These are phyloP conservation scores for Serinus canaria DNA, from an alignment of 2,113 vertebrate species.

Conservation along the genomic window DNA sequence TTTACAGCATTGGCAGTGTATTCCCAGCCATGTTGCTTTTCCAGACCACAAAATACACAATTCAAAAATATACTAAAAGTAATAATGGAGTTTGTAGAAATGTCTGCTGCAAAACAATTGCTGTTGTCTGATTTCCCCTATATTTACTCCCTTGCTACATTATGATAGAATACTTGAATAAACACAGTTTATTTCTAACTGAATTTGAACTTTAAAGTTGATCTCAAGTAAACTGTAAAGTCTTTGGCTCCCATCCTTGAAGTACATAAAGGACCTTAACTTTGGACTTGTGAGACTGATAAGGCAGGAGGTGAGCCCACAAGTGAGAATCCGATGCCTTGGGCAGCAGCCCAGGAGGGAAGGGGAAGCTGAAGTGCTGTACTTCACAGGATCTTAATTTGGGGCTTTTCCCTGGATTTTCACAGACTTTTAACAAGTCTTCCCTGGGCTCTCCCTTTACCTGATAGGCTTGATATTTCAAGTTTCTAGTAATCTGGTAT, in stretches of 20 bases:
- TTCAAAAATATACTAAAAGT: conserved; percentile 15
- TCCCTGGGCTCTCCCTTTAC: neutral
- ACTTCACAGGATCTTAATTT: neutral
- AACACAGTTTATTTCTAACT: neutral
- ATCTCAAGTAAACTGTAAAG: neutral
- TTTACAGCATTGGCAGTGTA: neutral
- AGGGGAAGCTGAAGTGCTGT: neutral
- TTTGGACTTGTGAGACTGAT: neutral
- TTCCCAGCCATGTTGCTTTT: neutral
- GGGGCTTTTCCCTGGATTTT: neutral
- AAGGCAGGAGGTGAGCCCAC: neutral
- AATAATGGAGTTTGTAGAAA: neutral
- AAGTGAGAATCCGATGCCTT: neutral
- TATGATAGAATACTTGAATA: neutral
- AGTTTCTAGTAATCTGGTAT: neutral
- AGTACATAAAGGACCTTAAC: neutral
- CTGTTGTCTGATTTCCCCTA: conserved; percentile 25
- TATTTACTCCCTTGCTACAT: neutral
- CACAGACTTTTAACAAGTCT: neutral
- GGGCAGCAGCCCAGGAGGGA: neutral
- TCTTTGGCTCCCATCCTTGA: neutral
- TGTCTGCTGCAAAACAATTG: conserved; percentile 41
- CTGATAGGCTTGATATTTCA: neutral
- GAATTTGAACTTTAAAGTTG: neutral
- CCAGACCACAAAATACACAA: neutral